Evolutionary conservation across 2,888 invertebrate genomes (phyloP), one percentile per base, ranked within the genome.

Genomic region (Chrysodeixis includens): DNA sequence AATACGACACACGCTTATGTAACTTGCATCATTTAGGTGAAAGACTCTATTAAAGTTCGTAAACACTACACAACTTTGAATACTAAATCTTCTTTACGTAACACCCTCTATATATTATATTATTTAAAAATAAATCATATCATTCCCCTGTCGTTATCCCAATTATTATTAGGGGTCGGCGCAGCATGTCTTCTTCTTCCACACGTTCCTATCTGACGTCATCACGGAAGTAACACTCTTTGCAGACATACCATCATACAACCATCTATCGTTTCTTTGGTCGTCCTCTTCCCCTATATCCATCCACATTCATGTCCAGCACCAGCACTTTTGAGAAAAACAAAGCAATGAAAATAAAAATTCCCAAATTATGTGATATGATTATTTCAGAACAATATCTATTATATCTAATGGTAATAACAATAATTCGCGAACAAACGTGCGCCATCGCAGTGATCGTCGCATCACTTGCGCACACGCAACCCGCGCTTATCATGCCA

Each of bases 381-480:
- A 60, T 52, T 55, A 46, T 8, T 30, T 9, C 1, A 49, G 53
- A 75, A 52, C 9, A 10, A 35, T 9, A 2, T 32, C 8, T 62
- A 75, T 70, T 73, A 35, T 9, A 2, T 32, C 6, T 62, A 70
- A 75, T 73, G 71, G 65, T 53, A 65, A 65, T 65, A 58, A 70
- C 44, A 65, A 65, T 70, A 58, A 65, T 70, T 60, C 58, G 0
- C 40, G 56, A 12, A 30, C 46, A 32, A 59, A 59, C 61, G 22
- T 16, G 9, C n/a, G 46, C 22, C 14, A 35, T n/a, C n/a, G 10
- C 53, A 4, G 30, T 55, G 54, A 56, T 66, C 56, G 56, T 52
- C 56, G 49, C 44, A 30, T 53, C 35, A 44, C 8, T 0, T 71
- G 67, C 76, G 63, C 72, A 22, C 66, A 62, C 68, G 74, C 77